Evolutionary conservation across 2,888 invertebrate genomes (phyloP), one percentile per base, ranked within the genome.

Genomic region (Epinotia ramella): DNA sequence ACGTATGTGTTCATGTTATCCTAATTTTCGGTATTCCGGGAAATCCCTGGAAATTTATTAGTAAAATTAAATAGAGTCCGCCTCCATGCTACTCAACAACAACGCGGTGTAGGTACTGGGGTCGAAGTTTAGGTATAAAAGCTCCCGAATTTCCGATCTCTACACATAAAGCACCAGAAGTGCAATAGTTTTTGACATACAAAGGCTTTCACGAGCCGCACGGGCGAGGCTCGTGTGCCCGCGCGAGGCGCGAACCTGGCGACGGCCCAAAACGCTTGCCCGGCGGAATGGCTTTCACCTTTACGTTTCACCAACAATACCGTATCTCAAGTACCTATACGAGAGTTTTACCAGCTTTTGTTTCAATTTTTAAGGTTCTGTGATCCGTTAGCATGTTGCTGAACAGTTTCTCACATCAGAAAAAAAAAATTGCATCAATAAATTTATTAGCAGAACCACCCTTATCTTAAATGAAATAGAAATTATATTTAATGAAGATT

Each of bases 231-330:
- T 67, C 57, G 68, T 44, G 68, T 68, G 56, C 13, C 57, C 20
- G 57, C 20, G 56, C 56, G 69, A 33, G 24, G 57, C 68, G 57
- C 56, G 16, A 59, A 59, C 20, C 20, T 68, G 68, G 68, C 68
- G 68, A 16, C 57, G 68, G 13, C 44, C 68, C 68, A 68, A 20
- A 59, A 24, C 57, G 68, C 68, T 68, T 59, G 57, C 57, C 68
- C 68, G 20, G 20, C 24, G 40, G 57, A 44, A 24, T 59, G 40
- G 69, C 59, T 69, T 68, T 68, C 20, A 68, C 57, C 57, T 68
- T 44, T 44, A 68, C 20, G 57, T 59, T 68, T 68, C 44, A 59
- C n/a, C 57, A 68, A 68, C 57, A 68, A 44, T 59, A 59, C 57
- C 44, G 44, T 59, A 66, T 53, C 33, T 53, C 18, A 53, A 53